Evolutionary conservation across 1,140 invertebrate species (phyloP).

Genomic region (Cherax destructor): DNA sequence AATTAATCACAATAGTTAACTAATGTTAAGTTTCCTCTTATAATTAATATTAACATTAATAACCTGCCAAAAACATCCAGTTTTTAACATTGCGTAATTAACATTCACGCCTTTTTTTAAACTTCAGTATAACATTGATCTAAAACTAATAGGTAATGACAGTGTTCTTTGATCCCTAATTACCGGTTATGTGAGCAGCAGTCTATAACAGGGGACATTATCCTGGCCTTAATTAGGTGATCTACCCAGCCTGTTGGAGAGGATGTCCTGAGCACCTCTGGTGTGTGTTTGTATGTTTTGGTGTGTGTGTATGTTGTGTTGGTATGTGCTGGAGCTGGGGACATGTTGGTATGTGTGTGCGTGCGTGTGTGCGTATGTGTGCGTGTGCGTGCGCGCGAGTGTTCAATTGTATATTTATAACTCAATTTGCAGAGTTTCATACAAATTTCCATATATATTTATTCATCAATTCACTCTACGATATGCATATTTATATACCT

Average conservation of each 20-base stretch:
- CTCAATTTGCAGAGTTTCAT: neutral
- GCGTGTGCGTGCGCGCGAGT: neutral
- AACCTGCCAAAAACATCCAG: too few species aligned
- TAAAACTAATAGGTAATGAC: neutral
- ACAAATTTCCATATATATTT: neutral
- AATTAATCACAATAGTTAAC: too few species aligned
- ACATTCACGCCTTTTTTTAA: neutral
- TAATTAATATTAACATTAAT: too few species aligned
- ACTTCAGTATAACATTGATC: neutral
- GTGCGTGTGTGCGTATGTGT: neutral
- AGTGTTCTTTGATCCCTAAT: neutral
- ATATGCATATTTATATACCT: neutral
- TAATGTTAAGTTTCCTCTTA: too few species aligned
- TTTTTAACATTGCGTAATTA: neutral
- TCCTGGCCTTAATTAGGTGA: neutral
- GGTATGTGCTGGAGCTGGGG: neutral
- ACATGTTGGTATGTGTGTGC: neutral
- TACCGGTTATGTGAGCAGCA: neutral
- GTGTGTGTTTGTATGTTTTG: neutral
- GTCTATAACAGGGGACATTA: neutral
- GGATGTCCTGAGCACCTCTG: neutral
- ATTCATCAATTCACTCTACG: neutral
- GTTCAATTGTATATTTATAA: neutral
- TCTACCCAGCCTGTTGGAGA: neutral
- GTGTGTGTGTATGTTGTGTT: neutral